A percentile compares a stretch with the other conserved stretches of the same genome.
phyloP scores from a whole-genome alignment of 2,888 invertebrate species.

The Drosophila paranaensis region DNA sequence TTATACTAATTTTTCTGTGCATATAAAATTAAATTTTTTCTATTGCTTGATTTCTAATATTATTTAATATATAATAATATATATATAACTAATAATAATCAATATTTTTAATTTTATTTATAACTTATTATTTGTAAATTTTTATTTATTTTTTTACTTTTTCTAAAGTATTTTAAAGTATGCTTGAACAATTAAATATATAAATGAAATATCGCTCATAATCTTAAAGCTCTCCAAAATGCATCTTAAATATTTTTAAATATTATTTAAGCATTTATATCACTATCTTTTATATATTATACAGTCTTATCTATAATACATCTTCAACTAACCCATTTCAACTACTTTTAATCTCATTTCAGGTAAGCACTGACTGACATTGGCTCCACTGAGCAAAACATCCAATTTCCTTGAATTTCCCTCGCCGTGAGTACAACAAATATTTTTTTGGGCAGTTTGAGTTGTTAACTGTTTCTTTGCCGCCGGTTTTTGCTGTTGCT shows the following conservation, averaged over 20 bases:
- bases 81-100: too few relatives aligned
- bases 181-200: too few relatives aligned
- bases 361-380: conserved; percentile 56
- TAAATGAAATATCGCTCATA: too few relatives aligned
- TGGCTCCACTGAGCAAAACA: background rate
- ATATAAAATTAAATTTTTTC: too few relatives aligned
- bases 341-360: conserved; percentile 32
- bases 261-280: background rate
- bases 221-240: too few relatives aligned
- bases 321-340: conserved; percentile 19
- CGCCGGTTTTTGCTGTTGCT: background rate
- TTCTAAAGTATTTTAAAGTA: background rate
- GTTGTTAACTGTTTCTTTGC: conserved; percentile 9
- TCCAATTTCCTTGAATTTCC: background rate
- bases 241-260: background rate
- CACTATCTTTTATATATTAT: background rate
- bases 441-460: conserved; percentile 26
- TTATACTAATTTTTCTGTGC: too few relatives aligned
- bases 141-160: too few relatives aligned
- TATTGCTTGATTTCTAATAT: too few relatives aligned
- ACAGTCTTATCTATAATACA: too few relatives aligned
- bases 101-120: too few relatives aligned
- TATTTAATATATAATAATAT: too few relatives aligned
- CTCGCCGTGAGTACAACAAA: conserved; percentile 39
- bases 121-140: too few relatives aligned